Evolutionary conservation across 2,113 vertebrate species (phyloP).

Genomic region (Petrocephalus zakoni): DNA sequence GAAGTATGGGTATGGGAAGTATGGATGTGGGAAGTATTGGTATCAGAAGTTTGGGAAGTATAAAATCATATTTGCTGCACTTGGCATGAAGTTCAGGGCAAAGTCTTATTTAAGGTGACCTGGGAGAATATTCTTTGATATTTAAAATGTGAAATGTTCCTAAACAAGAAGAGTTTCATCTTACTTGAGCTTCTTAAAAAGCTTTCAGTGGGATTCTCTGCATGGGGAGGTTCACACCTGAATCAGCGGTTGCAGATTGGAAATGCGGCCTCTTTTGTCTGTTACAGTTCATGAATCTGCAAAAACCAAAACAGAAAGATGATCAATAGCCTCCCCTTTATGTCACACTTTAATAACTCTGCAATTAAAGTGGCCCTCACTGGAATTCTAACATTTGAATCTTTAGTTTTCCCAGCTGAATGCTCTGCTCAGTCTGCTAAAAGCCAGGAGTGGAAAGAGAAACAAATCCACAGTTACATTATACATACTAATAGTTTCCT

Average conservation of each 20-base stretch:
- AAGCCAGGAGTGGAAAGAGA: neutral
- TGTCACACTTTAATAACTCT: neutral
- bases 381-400: neutral
- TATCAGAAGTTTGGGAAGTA: too few species aligned
- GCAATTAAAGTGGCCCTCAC: neutral
- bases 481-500: slow-evolving; percentile 2
- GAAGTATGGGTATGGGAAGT: too few species aligned
- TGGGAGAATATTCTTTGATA: neutral
- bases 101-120: neutral
- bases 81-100: neutral
- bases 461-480: neutral
- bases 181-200: neutral
- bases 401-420: neutral
- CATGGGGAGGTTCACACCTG: neutral
- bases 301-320: neutral
- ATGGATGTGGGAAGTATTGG: too few species aligned
- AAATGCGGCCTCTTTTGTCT: neutral
- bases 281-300: slow-evolving; percentile 2
- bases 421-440: neutral
- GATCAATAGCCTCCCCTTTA: neutral
- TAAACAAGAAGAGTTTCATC: neutral
- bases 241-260: neutral
- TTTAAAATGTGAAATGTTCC: neutral
- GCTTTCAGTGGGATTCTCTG: neutral
- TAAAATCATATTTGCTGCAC: neutral